These are phyloP conservation scores for Leguminivora glycinivorella DNA, from an alignment of 1,140 invertebrate species.

Conservation along the genomic window DNA sequence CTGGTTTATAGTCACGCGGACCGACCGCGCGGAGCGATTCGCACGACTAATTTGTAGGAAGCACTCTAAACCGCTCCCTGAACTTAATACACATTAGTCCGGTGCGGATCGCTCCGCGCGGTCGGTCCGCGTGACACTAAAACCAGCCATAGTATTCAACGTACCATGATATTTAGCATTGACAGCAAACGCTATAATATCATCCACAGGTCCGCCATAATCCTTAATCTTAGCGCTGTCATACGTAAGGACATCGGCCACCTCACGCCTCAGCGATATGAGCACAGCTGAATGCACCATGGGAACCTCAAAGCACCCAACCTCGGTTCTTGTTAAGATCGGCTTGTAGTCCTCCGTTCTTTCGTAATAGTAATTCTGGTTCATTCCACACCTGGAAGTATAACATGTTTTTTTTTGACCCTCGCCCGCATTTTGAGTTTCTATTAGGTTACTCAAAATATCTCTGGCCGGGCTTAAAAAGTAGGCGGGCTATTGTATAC, in stretches of 20 bases:
- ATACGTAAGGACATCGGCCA: conserved; percentile 88
- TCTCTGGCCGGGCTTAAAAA: no score
- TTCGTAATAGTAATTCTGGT: conserved; percentile 91
- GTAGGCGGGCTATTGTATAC: no score
- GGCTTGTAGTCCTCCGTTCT: conserved; percentile 92
- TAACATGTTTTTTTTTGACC: not conserved
- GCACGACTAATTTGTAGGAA: no score
- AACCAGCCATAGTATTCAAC: no score
- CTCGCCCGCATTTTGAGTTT: not conserved
- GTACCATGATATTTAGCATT: conserved; percentile 87
- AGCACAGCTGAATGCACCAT: conserved; percentile 96
- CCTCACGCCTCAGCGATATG: conserved; percentile 84
- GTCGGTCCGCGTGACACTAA: no score
- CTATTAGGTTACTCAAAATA: no score
- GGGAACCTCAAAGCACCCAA: conserved; percentile 91
- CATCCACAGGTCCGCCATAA: conserved; percentile 91
- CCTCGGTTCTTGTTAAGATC: conserved; percentile 86
- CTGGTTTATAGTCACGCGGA: no score
- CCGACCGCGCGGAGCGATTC: no score
- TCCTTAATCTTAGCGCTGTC: conserved; percentile 81
- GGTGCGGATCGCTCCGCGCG: no score
- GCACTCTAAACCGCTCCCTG: no score
- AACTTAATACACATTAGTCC: no score
- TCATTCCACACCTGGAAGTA: conserved; percentile 91
- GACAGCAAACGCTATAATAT: conserved; percentile 96